Evolutionary conservation across 2,888 invertebrate genomes (phyloP), one percentile per base, ranked within the genome.

Genomic region (Drosophila atroscutellata): DNA sequence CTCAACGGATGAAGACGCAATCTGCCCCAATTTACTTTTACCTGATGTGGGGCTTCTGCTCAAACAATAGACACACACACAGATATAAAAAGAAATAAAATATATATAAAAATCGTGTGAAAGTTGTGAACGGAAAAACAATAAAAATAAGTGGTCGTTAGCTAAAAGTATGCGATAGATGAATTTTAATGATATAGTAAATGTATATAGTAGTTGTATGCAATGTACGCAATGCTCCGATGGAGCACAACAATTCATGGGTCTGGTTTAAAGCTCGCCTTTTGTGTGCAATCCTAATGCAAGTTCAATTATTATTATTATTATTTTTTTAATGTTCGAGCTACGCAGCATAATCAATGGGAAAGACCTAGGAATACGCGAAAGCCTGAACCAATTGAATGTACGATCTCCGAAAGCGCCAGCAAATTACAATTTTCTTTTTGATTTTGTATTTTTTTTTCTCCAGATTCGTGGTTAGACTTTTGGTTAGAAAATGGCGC

Each of bases 21-120:
- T 91, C 83, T 90, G 92, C 87, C 91, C 91, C 90, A 89, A 89
- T 81, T 87, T 90, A 82, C 90, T 85, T 92, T 92, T 91, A 91
- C 89, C 86, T 90, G 90, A 77, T 74, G 92, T 89, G 89, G 91
- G 91, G 85, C 91, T 92, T 92, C 92, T 92, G 91, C 69, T 86
- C 85, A 81, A 83, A 75, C 67, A 75, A 78, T 68, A 83, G 60
- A 87, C 69, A 77, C 77, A 83, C 61, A 80, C 71, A 84, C 69
- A 75, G 69, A 80, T 81, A 86, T 81, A 86, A 69, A 89, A 85
- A 86, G 63, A 75, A 76, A 80, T 68, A 86, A 76, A 63, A 85
- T 68, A 77, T 64, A 74, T 83, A 55, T 71, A 77, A 55, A 75
- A 78, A 73, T 69, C 56, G 67, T 70, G 78, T 73, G 69, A 76